A percentile compares a stretch with the other conserved stretches of the same genome.
These are phyloP conservation scores for Peromyscus eremicus DNA, from an alignment of 2,797 vertebrate genomes.

Conservation along the genomic window DNA sequence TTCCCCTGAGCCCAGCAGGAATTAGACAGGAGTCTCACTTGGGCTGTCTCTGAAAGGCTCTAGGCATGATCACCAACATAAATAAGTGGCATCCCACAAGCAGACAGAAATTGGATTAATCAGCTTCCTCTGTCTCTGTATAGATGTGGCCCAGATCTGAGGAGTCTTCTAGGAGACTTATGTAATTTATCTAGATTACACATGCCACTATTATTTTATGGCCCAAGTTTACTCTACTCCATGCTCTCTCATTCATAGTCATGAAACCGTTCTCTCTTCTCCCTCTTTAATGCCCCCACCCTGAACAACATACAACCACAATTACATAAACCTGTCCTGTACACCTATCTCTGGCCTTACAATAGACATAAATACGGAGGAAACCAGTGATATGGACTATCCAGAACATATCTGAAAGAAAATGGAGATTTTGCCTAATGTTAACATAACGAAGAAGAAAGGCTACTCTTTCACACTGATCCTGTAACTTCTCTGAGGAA, in stretches of 20 bases:
- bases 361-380: neutral
- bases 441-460: neutral
- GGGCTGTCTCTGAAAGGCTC: constrained; percentile 42
- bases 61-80: constrained; percentile 60
- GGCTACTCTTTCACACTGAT: constrained; percentile 38
- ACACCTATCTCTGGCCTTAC: neutral
- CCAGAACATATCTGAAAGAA: neutral
- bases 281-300: neutral
- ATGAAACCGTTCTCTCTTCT: neutral
- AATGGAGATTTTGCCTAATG: constrained; percentile 11
- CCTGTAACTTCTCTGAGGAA: constrained; percentile 22
- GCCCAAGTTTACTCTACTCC: constrained; percentile 77
- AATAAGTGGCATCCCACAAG: constrained; percentile 48
- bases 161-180: constrained; percentile 84
- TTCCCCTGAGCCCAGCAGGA: constrained; percentile 23
- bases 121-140: constrained; percentile 80
- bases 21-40: constrained; percentile 23
- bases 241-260: neutral
- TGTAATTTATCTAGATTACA: constrained; percentile 80
- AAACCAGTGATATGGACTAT: neutral
- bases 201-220: constrained; percentile 66
- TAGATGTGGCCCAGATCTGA: constrained; percentile 82
- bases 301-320: neutral
- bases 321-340: neutral
- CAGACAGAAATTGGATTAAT: constrained; percentile 68